Percentiles rank a stretch among this genome's conserved stretches.
Evolutionary conservation across 2,113 vertebrate genomes (phyloP).

Genomic region (Puntigrus tetrazona): DNA sequence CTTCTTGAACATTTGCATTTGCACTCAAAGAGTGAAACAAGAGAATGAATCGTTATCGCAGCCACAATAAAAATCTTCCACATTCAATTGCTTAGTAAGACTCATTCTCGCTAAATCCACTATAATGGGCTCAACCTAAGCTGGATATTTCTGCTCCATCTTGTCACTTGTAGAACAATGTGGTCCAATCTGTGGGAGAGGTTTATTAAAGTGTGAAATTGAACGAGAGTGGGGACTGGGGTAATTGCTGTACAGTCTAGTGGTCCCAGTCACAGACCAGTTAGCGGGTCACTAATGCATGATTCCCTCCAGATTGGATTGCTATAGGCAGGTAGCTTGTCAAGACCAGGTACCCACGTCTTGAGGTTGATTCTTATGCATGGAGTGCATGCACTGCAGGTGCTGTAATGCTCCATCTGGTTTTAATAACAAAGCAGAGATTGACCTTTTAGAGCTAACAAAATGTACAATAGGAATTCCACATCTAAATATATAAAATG

Average conservation of each 20-base stretch:
- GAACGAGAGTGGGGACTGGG: conserved; percentile 10
- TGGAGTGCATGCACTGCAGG: background rate
- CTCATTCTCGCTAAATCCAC: conserved; percentile 14
- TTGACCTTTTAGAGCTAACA: background rate
- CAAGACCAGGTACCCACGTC: background rate
- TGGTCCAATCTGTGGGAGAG: conserved; percentile 24
- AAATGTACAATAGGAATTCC: background rate
- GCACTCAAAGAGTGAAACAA: background rate
- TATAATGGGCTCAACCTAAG: conserved; percentile 30
- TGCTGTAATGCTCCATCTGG: background rate
- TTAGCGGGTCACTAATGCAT: conserved; percentile 24
- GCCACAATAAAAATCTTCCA: background rate
- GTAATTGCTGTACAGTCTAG: conserved; percentile 46
- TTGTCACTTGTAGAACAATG: conserved; percentile 28
- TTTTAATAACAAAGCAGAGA: background rate
- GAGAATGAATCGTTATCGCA: background rate
- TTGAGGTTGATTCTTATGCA: conserved; percentile 6
- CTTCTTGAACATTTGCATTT: background rate
- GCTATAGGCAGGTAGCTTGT: conserved; percentile 3
- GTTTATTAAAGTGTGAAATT: conserved; percentile 57
- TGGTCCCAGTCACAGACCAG: conserved; percentile 41
- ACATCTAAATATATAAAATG: background rate
- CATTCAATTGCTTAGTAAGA: conserved; percentile 1
- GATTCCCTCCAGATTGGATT: conserved; percentile 24
- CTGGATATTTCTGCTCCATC: conserved; percentile 31